A percentile compares a stretch with the other conserved stretches of the same genome.
phyloP scores from a whole-genome alignment of 2,888 invertebrate genomes.

The Catocala nupta region DNA sequence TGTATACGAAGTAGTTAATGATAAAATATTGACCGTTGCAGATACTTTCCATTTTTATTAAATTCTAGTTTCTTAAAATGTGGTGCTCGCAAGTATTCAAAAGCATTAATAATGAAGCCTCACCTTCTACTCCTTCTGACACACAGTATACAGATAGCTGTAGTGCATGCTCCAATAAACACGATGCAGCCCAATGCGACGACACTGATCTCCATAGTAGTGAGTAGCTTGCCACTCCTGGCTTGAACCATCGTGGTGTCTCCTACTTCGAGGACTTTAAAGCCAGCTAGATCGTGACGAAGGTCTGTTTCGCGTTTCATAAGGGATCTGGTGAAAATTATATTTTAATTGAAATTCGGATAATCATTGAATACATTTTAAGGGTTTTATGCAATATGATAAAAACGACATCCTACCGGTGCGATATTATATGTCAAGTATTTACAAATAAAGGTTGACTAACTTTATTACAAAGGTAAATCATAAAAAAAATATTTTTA shows the following conservation, averaged over 20 bases:
- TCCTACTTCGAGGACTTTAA: slow-evolving; percentile 90
- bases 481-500: too few species aligned
- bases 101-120: slow-evolving; percentile 14
- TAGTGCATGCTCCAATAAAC: slow-evolving; percentile 92
- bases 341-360: too few species aligned
- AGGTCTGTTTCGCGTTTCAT: slow-evolving; percentile 88
- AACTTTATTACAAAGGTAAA: too few species aligned
- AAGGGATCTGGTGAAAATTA: slow-evolving; percentile 84
- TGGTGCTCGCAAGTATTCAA: not conserved
- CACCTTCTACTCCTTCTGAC: slow-evolving; percentile 89
- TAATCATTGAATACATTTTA: too few species aligned
- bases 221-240: slow-evolving; percentile 75
- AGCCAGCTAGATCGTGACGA: slow-evolving; percentile 89
- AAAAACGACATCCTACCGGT: too few species aligned
- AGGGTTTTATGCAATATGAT: too few species aligned
- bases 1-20: too few species aligned
- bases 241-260: slow-evolving; percentile 77
- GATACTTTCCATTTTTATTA: too few species aligned
- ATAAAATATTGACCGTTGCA: too few species aligned
- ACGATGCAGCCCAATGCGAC: slow-evolving; percentile 93
- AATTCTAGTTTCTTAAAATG: too few species aligned
- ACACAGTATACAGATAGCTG: slow-evolving; percentile 93
- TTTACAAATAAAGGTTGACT: too few species aligned
- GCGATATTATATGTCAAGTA: too few species aligned
- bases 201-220: slow-evolving; percentile 93